Base-by-base conservation (phyloP, 2,113 vertebrate species). In the Hiodon alosoides region DNA sequence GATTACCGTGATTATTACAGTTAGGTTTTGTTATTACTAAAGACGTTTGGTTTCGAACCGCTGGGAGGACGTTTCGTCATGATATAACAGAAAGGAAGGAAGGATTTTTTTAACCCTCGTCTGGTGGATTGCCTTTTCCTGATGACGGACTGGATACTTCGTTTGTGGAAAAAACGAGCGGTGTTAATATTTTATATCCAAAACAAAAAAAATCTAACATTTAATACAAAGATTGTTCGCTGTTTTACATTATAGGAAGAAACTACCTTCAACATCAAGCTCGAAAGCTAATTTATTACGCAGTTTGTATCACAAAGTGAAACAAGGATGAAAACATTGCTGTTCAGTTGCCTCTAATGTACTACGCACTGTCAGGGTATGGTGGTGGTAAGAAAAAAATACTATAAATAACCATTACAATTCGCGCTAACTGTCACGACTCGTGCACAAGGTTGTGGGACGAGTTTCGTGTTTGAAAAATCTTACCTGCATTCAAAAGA, bases 331-430 rank as follows among this genome's bases (percentile, higher is more conserved):
- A 86, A 88, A 83, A 88, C 85, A 81, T 86, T 87, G 83, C 86
- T 80, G 80, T 73, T 82, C 83, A 46, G 79, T 79, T 55, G 84
- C 78, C 80, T 81, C 82, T 81, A 83, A 73, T 83, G 81, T 80
- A 85, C 82, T 84, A 78, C 81, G 85, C 86, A 85, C 83, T 85
- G 86, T 84, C 84, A 86, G 81, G 86, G 82, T 81, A 80, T 85
- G 85, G 83, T 71, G 83, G 83, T 85, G 88, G 86, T 83, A 87
- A 90, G 87, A 90, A 87, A 86, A 80, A 66, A 76, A 81, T 75
- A 87, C 89, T 90, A 91, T 87, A 87, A 90, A 91, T 90, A 90
- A 87, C 89, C 75, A 86, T 53, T 80, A 84, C 88, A 82, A 86
- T 90, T 90, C 88, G 87, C 81, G 78, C 81, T 73, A 79, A 90